Conservation (phyloP, 2,797 vertebrate species). For the Morus bassanus region DNA sequence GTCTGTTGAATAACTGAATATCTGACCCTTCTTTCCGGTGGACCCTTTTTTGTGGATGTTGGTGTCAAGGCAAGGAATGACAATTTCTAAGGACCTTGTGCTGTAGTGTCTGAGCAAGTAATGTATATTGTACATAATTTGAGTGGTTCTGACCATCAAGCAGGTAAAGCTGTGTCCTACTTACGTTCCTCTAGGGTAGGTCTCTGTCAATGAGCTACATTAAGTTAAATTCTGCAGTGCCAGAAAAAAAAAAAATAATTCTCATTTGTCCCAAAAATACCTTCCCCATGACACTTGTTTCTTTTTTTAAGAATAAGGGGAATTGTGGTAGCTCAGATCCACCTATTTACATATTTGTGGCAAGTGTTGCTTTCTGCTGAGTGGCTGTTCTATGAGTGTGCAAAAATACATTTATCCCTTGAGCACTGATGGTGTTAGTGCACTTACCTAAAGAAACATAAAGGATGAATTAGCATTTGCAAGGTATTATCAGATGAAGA, state of each 20-base stretch:
- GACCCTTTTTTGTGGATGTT: neutral
- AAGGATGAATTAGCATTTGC: neutral
- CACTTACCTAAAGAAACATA: neutral
- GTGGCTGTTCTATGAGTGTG: neutral
- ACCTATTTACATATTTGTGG: neutral
- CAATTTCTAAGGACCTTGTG: neutral
- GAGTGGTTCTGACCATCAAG: neutral
- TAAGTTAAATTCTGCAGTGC: neutral
- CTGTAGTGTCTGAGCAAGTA: neutral
- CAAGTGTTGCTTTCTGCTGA: neutral
- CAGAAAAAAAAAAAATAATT: neutral
- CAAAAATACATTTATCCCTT: neutral
- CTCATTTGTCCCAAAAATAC: neutral
- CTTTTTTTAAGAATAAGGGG: neutral
- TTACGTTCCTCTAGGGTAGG: neutral
- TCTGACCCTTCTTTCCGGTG: neutral
- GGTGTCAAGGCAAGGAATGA: neutral
- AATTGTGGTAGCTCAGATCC: neutral
- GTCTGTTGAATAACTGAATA: neutral
- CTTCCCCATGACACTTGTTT: neutral
- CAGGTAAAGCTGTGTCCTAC: neutral
- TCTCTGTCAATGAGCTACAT: neutral
- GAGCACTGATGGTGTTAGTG: neutral
- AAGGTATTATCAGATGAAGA: neutral
- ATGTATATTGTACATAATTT: neutral